A percentile compares a stretch with the other conserved stretches of the same genome.
Conservation (phyloP, 2,113 vertebrate genomes). For the Trogon melanurus region DNA sequence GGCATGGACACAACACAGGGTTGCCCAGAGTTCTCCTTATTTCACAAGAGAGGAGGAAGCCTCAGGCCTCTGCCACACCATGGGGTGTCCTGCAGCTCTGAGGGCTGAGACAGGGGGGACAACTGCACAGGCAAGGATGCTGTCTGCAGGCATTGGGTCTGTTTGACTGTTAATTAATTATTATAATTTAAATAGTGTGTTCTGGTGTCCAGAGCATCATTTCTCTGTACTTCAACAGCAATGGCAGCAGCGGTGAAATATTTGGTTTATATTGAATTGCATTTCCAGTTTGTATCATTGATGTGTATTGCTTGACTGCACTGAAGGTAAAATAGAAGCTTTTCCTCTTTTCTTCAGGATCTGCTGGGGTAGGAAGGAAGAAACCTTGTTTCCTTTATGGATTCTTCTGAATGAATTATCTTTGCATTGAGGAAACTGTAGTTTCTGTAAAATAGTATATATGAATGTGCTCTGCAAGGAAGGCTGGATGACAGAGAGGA, state of each 20-base stretch:
- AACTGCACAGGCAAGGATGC: fast-evolving
- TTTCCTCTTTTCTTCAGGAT: not conserved
- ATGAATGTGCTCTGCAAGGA: not conserved
- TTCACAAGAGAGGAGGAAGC: not conserved
- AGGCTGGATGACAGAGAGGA: not conserved
- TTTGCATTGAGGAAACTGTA: not conserved
- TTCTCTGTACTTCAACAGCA: not conserved
- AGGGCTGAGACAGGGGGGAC: not conserved
- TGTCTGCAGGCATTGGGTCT: not conserved
- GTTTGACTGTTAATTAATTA: not conserved
- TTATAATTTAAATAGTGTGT: not conserved
- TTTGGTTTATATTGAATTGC: not conserved
- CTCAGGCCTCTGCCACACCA: fast-evolving
- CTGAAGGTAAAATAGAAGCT: not conserved
- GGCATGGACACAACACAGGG: fast-evolving
- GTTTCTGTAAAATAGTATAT: not conserved
- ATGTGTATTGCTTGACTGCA: not conserved
- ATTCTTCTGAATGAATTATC: not conserved
- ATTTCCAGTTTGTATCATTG: not conserved
- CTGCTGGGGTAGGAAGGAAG: not conserved
- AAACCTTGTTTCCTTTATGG: not conserved
- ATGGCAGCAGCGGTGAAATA: not conserved
- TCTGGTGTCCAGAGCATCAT: not conserved
- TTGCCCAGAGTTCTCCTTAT: not conserved
- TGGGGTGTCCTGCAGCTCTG: not conserved